Evolutionary conservation across 1,140 invertebrate species (phyloP).

Genomic region (fruit fly (Drosophila melanogaster)): DNA sequence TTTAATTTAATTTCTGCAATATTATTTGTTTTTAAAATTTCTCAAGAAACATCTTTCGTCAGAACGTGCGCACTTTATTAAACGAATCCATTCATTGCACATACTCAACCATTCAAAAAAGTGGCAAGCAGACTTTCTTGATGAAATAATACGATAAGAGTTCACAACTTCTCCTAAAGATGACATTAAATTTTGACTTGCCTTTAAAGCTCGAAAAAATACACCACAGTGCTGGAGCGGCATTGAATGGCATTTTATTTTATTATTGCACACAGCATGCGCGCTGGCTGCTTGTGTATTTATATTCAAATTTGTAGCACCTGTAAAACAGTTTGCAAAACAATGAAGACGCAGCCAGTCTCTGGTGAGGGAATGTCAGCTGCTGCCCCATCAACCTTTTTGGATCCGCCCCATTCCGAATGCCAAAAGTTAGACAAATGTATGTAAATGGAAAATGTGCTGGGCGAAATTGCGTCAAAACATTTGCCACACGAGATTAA

Average conservation of each 20-base stretch:
- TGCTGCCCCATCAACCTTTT: constrained; percentile 40
- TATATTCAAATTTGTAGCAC: constrained; percentile 81
- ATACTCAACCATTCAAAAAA: not conserved
- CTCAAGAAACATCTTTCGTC: no score
- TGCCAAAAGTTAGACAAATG: constrained; percentile 71
- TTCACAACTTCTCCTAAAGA: no score
- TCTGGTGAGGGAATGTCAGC: constrained; percentile 38
- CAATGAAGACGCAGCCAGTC: constrained; percentile 69
- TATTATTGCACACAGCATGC: constrained; percentile 74
- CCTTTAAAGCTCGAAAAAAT: not conserved
- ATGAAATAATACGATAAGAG: not conserved
- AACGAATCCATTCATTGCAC: not conserved
- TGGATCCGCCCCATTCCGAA: not conserved
- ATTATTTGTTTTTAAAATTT: not conserved
- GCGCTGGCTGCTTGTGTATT: constrained; percentile 62
- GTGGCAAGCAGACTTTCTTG: not conserved
- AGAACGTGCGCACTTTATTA: not conserved
- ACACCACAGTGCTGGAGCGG: constrained; percentile 17
- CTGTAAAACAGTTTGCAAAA: constrained; percentile 77
- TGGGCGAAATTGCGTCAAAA: constrained; percentile 60
- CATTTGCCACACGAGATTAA: constrained; percentile 73
- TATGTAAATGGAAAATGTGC: constrained; percentile 56
- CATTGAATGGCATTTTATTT: constrained; percentile 74
- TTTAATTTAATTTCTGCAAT: no score
- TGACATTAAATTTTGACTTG: not conserved